Conservation (phyloP, 2,113 vertebrate species). For the Phodopus roborovskii region DNA sequence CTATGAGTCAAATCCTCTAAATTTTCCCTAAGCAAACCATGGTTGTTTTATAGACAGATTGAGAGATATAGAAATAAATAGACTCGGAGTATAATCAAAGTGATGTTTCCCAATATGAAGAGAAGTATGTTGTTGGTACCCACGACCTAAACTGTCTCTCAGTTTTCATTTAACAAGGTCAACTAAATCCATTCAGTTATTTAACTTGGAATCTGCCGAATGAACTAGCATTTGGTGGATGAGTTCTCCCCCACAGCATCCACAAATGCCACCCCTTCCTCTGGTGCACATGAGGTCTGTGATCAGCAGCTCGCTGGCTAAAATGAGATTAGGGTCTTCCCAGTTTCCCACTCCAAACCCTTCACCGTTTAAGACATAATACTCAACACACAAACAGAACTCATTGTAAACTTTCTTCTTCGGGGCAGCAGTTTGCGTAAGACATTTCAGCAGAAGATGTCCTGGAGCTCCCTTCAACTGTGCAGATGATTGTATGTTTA, state of each 20-base stretch:
- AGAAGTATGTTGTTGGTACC: background rate
- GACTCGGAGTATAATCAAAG: background rate
- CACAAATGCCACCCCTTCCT: fast-evolving
- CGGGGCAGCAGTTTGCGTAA: background rate
- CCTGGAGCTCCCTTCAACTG: background rate
- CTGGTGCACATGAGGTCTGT: fast-evolving
- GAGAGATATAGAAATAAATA: background rate
- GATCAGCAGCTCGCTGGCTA: background rate
- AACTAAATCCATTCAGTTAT: background rate
- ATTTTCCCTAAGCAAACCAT: background rate
- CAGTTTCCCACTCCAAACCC: no score
- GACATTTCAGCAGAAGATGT: background rate
- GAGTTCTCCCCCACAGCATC: fast-evolving
- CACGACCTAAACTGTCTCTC: background rate
- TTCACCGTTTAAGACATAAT: background rate
- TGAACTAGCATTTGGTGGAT: background rate
- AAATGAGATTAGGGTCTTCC: background rate
- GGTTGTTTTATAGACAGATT: background rate
- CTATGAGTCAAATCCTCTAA: background rate
- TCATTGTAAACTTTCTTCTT: background rate
- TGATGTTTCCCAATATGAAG: background rate
- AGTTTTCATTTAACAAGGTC: background rate
- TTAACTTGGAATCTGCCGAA: background rate
- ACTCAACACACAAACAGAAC: background rate
- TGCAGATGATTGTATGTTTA: background rate